Conservation (phyloP, 2,797 vertebrate genomes). For the Monodelphis domestica region DNA sequence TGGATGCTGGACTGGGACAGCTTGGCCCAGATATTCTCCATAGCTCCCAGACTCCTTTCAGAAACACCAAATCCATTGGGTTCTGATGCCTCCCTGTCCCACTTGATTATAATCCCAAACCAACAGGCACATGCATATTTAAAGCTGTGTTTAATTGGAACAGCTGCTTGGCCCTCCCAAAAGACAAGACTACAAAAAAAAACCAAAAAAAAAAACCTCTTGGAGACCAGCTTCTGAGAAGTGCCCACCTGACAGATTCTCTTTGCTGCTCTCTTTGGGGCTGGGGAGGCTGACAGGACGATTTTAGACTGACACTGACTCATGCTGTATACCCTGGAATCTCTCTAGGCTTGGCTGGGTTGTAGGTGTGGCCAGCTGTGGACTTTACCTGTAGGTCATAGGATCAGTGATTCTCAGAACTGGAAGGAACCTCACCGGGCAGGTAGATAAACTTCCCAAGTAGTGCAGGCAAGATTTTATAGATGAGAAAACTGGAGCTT, state of each 20-base stretch:
- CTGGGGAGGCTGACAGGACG: slow-evolving; percentile 11
- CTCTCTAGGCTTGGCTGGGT: background rate
- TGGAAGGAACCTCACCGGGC: background rate
- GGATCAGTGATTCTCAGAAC: background rate
- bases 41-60: background rate
- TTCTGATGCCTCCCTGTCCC: background rate
- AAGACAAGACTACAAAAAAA: slow-evolving; percentile 14
- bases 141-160: slow-evolving; percentile 51
- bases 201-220: background rate
- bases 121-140: slow-evolving; percentile 17
- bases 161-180: slow-evolving; percentile 26
- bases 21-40: background rate
- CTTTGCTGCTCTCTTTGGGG: slow-evolving; percentile 27
- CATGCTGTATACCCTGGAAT: background rate
- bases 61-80: background rate
- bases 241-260: slow-evolving; percentile 16
- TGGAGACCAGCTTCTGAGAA: slow-evolving; percentile 38
- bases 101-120: background rate
- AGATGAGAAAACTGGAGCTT: slow-evolving; percentile 23
- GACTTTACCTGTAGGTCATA: background rate
- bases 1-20: background rate
- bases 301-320: slow-evolving; percentile 15
- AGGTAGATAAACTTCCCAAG: background rate
- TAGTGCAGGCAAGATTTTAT: background rate
- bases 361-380: background rate